phyloP scores from a whole-genome alignment of 2,113 vertebrate species.

The Synchiropus splendidus region DNA sequence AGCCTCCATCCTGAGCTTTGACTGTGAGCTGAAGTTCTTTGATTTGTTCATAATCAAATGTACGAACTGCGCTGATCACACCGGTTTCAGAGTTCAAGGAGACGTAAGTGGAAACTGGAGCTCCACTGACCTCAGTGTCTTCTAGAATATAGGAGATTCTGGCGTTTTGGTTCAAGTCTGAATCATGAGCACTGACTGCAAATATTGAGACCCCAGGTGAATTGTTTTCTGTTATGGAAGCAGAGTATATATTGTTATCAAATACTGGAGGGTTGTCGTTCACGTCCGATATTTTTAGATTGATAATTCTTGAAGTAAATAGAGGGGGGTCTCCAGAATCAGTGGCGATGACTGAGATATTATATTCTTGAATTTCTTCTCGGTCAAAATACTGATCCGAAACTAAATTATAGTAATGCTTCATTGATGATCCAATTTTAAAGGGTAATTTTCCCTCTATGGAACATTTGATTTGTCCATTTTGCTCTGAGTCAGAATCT shows the following conservation, averaged over 20 bases:
- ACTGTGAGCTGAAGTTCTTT: constrained; percentile 41
- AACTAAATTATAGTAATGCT: constrained; percentile 51
- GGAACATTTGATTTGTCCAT: constrained; percentile 30
- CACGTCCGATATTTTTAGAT: constrained; percentile 58
- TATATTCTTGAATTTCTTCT: constrained; percentile 50
- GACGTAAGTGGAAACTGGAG: constrained; percentile 45
- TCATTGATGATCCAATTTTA: constrained; percentile 52
- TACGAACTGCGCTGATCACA: constrained; percentile 42
- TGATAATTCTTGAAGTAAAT: constrained; percentile 40
- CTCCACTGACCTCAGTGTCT: constrained; percentile 41
- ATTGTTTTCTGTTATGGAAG: constrained; percentile 61
- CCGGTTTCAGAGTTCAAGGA: constrained; percentile 51
- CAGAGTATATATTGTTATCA: constrained; percentile 42
- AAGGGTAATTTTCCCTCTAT: constrained; percentile 40
- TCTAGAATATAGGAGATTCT: constrained; percentile 51
- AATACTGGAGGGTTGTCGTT: constrained; percentile 67
- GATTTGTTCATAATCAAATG: constrained; percentile 60
- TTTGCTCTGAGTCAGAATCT: constrained; percentile 42
- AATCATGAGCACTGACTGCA: constrained; percentile 38
- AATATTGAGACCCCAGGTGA: constrained; percentile 50
- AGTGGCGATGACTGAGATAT: constrained; percentile 43
- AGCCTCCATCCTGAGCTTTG: constrained; percentile 57
- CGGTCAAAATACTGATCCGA: constrained; percentile 47
- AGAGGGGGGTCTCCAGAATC: constrained; percentile 48
- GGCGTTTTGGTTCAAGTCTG: constrained; percentile 54